phyloP scores from a whole-genome alignment of 2,113 vertebrate species.

The Paratilapia polleni region DNA sequence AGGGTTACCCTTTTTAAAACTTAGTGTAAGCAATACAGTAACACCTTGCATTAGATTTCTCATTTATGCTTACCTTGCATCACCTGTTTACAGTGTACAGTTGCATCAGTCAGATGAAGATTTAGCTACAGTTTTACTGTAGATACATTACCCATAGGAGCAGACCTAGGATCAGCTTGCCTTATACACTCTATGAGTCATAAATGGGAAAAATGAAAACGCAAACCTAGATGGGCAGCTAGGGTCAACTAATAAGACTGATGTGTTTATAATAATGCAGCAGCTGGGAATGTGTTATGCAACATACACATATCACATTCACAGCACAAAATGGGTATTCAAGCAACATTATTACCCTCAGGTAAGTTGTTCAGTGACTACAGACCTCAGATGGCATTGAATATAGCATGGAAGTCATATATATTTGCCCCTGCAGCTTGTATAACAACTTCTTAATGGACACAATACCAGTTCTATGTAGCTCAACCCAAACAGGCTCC shows the following conservation, averaged over 20 bases:
- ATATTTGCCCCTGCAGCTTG: background rate
- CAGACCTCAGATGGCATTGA: background rate
- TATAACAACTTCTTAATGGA: background rate
- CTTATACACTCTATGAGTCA: background rate
- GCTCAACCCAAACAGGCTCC: background rate
- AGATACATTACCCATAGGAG: background rate
- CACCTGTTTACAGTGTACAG: conserved; percentile 73
- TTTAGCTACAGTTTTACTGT: conserved; percentile 18
- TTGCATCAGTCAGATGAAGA: conserved; percentile 68
- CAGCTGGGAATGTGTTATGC: background rate
- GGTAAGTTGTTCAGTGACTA: background rate
- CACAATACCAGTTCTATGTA: background rate
- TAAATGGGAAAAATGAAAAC: background rate
- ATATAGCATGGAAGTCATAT: background rate
- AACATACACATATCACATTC: background rate
- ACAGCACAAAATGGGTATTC: background rate
- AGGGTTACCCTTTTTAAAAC: background rate
- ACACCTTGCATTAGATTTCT: conserved; percentile 75
- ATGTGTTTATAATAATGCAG: background rate
- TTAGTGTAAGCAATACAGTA: conserved; percentile 36
- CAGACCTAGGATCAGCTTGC: conserved; percentile 13
- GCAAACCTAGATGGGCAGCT: background rate
- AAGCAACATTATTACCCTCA: background rate
- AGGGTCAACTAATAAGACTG: background rate
- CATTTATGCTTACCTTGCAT: conserved; percentile 72